A percentile compares a stretch with the other conserved stretches of the same genome.
phyloP scores from a whole-genome alignment of 2,113 vertebrate species.

The Hypanus sabinus region DNA sequence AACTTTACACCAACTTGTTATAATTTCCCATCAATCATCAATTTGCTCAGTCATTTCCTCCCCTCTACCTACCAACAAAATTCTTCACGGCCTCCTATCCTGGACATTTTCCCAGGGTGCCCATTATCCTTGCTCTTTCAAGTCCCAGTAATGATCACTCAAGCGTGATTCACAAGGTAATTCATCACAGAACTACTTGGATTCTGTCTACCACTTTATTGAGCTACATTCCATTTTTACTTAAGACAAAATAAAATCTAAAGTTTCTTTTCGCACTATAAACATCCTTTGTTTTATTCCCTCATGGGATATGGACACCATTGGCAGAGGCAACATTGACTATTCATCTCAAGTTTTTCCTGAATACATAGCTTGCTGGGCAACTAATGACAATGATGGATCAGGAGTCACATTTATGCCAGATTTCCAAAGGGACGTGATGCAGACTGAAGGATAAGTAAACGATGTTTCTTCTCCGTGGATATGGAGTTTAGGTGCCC shows the following conservation, averaged over 20 bases:
- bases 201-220: neutral
- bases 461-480: too few species aligned
- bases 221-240: neutral
- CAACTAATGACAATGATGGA: too few species aligned
- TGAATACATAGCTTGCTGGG: too few species aligned
- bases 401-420: too few species aligned
- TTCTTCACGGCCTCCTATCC: neutral
- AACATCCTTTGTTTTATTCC: too few species aligned
- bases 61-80: neutral
- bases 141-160: too few species aligned
- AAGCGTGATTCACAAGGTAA: neutral
- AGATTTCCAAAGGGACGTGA: too few species aligned
- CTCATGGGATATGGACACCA: too few species aligned
- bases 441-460: too few species aligned
- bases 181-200: neutral
- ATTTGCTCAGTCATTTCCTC: neutral
- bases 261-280: neutral
- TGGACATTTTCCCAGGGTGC: neutral
- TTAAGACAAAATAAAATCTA: neutral
- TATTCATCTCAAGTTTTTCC: too few species aligned
- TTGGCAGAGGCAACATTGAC: too few species aligned
- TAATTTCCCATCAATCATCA: neutral
- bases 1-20: neutral
- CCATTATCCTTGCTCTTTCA: neutral
- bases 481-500: too few species aligned